Evolutionary conservation across 1,140 invertebrate species (phyloP).

Genomic region (Psilanteris sp.): DNA sequence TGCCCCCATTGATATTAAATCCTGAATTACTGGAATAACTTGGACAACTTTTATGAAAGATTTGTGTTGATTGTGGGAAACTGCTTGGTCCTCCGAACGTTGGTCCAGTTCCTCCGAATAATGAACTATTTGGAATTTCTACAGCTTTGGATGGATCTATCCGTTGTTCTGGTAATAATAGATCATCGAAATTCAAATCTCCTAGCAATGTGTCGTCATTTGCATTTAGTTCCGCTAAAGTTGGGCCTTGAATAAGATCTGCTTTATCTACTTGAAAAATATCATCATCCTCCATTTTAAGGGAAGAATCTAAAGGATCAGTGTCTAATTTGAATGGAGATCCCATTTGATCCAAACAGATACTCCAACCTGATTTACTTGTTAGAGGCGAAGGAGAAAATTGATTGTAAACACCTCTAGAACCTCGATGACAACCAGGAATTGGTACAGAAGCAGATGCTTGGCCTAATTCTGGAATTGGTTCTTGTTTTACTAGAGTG

Average conservation of each 20-base stretch:
- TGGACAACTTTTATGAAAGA: slow-evolving; percentile 66
- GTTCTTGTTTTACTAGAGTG: slow-evolving; percentile 71
- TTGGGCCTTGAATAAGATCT: slow-evolving; percentile 90
- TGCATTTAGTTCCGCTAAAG: slow-evolving; percentile 91
- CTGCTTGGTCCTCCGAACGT: slow-evolving; percentile 72
- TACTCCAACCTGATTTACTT: slow-evolving; percentile 68
- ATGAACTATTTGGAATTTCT: slow-evolving; percentile 53
- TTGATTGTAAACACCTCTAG: slow-evolving; percentile 72
- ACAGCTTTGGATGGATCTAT: slow-evolving; percentile 66
- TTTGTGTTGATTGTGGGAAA: slow-evolving; percentile 72
- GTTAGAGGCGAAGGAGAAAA: slow-evolving; percentile 77
- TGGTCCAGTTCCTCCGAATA: slow-evolving; percentile 59
- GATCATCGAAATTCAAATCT: slow-evolving; percentile 92
- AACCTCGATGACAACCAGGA: slow-evolving; percentile 73
- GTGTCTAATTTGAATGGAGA: slow-evolving; percentile 71
- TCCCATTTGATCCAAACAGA: slow-evolving; percentile 68
- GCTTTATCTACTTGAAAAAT: slow-evolving; percentile 94
- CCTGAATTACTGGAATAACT: slow-evolving; percentile 63
- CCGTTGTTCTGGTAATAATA: slow-evolving; percentile 86
- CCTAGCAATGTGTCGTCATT: slow-evolving; percentile 90
- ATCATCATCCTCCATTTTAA: slow-evolving; percentile 92
- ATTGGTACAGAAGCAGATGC: slow-evolving; percentile 77
- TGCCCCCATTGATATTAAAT: slow-evolving; percentile 69
- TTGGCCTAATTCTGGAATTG: slow-evolving; percentile 67
- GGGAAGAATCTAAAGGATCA: slow-evolving; percentile 74